A percentile compares a stretch with the other conserved stretches of the same genome.
These are phyloP conservation scores for Ptychodera flava DNA, from an alignment of 35 echinoderm and acorn worm genomes.

Conservation along the genomic window DNA sequence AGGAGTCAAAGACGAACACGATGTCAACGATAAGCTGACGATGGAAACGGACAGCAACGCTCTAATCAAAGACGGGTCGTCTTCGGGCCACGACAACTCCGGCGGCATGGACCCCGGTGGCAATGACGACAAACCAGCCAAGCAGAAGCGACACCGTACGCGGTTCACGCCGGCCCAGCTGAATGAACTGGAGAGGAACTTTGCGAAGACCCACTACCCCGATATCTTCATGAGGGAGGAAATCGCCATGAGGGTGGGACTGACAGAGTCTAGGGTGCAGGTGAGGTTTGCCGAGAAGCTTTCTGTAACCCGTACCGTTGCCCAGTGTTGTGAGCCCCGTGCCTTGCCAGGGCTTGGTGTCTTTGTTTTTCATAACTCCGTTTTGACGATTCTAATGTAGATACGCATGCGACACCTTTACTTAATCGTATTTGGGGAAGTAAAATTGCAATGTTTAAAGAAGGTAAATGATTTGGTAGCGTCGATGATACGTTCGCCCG, in stretches of 20 bases:
- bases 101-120: neutral
- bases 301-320: neutral
- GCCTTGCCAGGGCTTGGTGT: neutral
- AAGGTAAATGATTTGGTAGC: no score
- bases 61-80: neutral
- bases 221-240: constrained; percentile 99
- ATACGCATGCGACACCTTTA: no score
- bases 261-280: constrained; percentile 98
- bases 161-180: constrained; percentile 95
- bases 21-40: neutral
- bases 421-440: no score
- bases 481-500: no score
- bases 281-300: constrained; percentile 24
- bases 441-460: no score
- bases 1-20: neutral
- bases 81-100: neutral
- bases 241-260: constrained; percentile 96
- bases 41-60: neutral
- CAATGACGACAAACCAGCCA: constrained; percentile 26
- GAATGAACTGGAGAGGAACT: constrained; percentile 97
- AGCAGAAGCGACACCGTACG: constrained; percentile 95
- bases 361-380: constrained; percentile 3
- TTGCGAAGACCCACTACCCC: constrained; percentile 98
- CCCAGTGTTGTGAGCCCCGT: constrained; percentile 5
- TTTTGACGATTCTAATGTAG: neutral